Conservation (phyloP, 2,797 vertebrate genomes). For the Chelonia mydas region DNA sequence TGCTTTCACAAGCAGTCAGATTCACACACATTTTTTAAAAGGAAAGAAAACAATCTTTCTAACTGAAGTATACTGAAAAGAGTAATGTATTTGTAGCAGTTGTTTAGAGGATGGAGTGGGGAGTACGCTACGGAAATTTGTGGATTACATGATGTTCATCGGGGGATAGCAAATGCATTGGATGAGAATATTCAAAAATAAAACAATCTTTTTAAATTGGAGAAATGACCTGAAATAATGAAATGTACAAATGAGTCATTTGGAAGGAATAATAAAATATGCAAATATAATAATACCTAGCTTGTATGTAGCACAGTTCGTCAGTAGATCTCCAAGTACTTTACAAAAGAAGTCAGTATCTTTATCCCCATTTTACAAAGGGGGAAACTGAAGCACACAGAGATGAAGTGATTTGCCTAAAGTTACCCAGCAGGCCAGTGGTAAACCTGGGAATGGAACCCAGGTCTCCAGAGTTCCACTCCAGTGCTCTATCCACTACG, state of each 20-base stretch:
- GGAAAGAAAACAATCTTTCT: conserved; percentile 17
- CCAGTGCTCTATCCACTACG: background rate
- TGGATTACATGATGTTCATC: background rate
- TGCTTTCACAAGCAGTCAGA: conserved; percentile 26
- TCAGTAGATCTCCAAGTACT: background rate
- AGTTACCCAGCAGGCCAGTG: background rate
- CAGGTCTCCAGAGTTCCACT: background rate
- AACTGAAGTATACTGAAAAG: conserved; percentile 41
- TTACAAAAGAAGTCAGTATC: background rate
- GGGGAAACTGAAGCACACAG: background rate
- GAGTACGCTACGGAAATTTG: background rate
- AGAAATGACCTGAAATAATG: background rate
- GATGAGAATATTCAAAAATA: background rate
- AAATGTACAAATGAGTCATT: background rate
- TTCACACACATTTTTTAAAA: conserved; percentile 52
- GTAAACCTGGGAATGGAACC: background rate
- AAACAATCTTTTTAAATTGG: background rate
- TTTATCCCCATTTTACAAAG: background rate
- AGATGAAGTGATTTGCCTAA: background rate
- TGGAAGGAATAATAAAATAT: background rate
- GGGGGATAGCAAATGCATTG: background rate
- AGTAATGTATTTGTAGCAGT: conserved; percentile 47
- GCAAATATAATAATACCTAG: background rate
- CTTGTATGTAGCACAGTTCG: background rate
- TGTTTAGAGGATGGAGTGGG: conserved; percentile 11